phyloP scores from a whole-genome alignment of 2,113 vertebrate genomes.

The Phoenicopterus ruber region DNA sequence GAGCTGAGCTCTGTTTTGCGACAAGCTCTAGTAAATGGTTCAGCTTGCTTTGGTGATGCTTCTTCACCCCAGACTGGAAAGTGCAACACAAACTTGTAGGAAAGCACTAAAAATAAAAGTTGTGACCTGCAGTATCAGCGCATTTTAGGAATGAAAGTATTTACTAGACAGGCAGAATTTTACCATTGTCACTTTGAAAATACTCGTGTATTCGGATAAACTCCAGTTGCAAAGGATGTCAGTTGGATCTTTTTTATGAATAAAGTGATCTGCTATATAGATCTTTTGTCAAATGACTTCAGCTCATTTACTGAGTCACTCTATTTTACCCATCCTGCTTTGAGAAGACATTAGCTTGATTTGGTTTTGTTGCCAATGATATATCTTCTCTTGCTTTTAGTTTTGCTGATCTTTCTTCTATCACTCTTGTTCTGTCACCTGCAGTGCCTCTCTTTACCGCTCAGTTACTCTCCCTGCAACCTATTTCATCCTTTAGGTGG shows the following conservation, averaged over 20 bases:
- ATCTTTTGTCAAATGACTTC: background rate
- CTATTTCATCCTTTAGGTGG: constrained; percentile 29
- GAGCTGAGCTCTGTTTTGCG: background rate
- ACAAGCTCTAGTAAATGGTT: background rate
- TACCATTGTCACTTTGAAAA: background rate
- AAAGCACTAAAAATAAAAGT: background rate
- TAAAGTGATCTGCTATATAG: background rate
- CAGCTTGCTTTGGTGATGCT: background rate
- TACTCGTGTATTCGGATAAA: background rate
- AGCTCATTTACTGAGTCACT: constrained; percentile 1
- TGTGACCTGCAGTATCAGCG: background rate
- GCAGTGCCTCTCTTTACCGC: background rate
- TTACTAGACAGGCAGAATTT: background rate
- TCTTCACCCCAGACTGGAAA: background rate
- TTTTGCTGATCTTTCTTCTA: constrained; percentile 53
- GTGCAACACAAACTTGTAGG: background rate
- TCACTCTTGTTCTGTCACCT: constrained; percentile 43
- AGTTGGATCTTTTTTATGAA: background rate
- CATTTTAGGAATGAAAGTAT: background rate
- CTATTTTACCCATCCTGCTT: background rate
- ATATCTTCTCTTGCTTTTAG: constrained; percentile 6
- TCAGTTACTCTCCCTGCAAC: background rate
- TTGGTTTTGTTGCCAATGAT: constrained; percentile 42
- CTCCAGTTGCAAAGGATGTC: background rate
- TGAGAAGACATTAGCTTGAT: constrained; percentile 49